Base-by-base conservation (phyloP, 2,113 vertebrate genomes). In the Salvelinus fontinalis region DNA sequence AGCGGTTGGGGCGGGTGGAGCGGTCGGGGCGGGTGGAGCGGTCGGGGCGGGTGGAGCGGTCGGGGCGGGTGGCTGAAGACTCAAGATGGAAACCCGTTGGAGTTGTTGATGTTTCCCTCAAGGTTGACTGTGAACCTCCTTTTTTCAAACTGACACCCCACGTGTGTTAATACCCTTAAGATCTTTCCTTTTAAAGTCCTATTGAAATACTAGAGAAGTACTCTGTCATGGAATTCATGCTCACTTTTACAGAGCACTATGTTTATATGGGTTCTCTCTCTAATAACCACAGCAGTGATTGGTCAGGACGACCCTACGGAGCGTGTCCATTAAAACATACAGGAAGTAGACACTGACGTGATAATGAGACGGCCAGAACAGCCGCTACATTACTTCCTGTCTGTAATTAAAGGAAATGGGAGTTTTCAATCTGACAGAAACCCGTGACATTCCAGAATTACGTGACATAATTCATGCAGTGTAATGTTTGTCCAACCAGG, bases 281-380 rank as follows among this genome's bases (percentile, higher is more conserved):
- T 14, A 51, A 4, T 14, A 51, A 51, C 49, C 49, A 39, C 51
- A 18, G 51, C 51, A 18, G 51, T 13, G 51, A 57, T 57, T 13
- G 12, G 12, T 57, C 51, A 18, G 51, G 68, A 69, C 44, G 59
- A 44, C 69, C 48, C 64, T 70, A 49, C 31, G 29, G 62, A 80
- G 75, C 78, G 67, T 85, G 75, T 34, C 82, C 82, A 83, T 85
- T 85, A 85, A 81, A 83, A 85, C 66, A 66, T 29, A 70, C 27
- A 57, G 67, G 70, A 71, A 74, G 73, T 48, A 51, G 73, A 72
- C 44, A 31, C n/a, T 79, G 71, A 73, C 75, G 67, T 51, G 77
- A 78, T 85, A 82, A 85, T 81, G 71, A 82, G 75, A 81, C 49
- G 0, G 67, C 29, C 67, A 76, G 71, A 59, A 66, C 67, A 11